Base-by-base conservation (phyloP, 2,888 invertebrate species). In the Cantharis nigra region DNA sequence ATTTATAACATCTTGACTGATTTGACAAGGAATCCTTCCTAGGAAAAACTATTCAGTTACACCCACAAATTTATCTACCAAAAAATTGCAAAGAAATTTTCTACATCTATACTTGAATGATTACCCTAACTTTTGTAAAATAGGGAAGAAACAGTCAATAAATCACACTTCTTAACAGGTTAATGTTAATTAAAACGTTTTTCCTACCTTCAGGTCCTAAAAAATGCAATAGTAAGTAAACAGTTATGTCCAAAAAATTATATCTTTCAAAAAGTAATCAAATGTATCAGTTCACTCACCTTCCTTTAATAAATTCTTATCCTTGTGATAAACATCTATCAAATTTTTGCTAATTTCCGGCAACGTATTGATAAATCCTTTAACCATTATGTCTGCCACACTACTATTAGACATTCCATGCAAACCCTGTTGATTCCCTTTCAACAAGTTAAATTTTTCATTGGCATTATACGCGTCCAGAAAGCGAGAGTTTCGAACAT, bases 401-500 rank as follows among this genome's bases (percentile, higher is more conserved):
- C 70, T 80, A 26, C 83, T 82, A 30, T 81, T 81, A 74, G 81
- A 80, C 79, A 86, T 86, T 14, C 86, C 87, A 0, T 84, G 20
- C 23, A 88, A 80, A 63, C 87, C 88, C 76, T 84, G 84, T 33
- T 78, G 81, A 18, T 83, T 82, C 0, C 82, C 65, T 69, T 78
- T 72, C 49, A 64, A 70, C n/a, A 14, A 13, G 49, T 78, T 81
- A 20, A 77, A 65, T 18, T 70, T 67, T 5, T 69, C 63, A 28
- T 74, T 64, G 33, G 78, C 70, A 72, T 90, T 89, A 80, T 91
- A 90, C 0, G 92, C 92, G 86, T 92, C 92, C 26, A 91, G 82
- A 81, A 91, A 92, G 80, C 91, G 89, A 82, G 84, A 90, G 83
- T 92, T 90, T 82, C 93, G 91, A 71, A 95, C 88, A 83, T 93